These are phyloP conservation scores for Lacerta viridis DNA, from an alignment of 2,797 vertebrate genomes.

Conservation along the genomic window DNA sequence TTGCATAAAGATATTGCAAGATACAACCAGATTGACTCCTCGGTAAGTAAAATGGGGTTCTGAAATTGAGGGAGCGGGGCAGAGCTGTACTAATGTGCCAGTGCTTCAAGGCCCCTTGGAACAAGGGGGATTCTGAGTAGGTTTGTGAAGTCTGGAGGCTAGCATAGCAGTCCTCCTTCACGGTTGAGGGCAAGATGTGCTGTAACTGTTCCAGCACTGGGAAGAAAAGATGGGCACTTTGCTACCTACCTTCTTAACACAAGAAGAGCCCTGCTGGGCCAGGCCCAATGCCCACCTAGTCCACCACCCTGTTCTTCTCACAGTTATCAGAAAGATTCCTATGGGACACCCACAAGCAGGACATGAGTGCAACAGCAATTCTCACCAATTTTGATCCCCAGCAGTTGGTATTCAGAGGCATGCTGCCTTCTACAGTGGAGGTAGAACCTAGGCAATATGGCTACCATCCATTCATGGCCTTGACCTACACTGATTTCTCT, in stretches of 20 bases:
- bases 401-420: too few species aligned
- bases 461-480: too few species aligned
- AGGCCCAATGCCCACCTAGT: too few species aligned
- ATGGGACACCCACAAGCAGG: too few species aligned
- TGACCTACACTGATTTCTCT: too few species aligned
- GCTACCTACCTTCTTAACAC: not conserved
- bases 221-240: not conserved
- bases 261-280: not conserved
- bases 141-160: not conserved
- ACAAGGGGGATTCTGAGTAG: not conserved
- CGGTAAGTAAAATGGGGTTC: constrained; percentile 71
- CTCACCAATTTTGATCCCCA: too few species aligned
- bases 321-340: too few species aligned
- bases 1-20: constrained; percentile 92
- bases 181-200: not conserved
- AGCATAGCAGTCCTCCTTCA: not conserved
- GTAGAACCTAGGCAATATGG: too few species aligned
- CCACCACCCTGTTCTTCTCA: too few species aligned
- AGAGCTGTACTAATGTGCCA: not conserved
- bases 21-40: constrained; percentile 90
- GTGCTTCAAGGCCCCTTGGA: not conserved
- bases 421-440: too few species aligned
- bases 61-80: not conserved
- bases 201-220: not conserved
- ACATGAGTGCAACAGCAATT: too few species aligned